Evolutionary conservation across 2,797 vertebrate species (phyloP), one percentile per base, ranked within the genome.

Genomic region (Distichodus sexfasciatus): DNA sequence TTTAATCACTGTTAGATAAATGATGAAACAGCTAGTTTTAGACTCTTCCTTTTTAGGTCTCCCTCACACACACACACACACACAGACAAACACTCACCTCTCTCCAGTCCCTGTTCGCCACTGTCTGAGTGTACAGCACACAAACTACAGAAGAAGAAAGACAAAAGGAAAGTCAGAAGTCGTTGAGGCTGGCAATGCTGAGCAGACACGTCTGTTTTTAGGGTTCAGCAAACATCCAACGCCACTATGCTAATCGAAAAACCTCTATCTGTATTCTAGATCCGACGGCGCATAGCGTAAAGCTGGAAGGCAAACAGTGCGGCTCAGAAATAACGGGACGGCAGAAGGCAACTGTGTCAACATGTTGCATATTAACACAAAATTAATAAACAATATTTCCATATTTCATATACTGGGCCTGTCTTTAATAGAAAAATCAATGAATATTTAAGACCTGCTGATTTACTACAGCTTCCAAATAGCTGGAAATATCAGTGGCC

Each of bases 91-190:
- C 31, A 82, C 94, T 93, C 92, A 99, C 96, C 95, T 99, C 97
- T 92, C 94, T 93, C 97, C 97, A 99, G 81, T 99, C 96, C 82
- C 94, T 94, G 89, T 92, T 96, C 81, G 93, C 94, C 79, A 97
- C 89, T 76, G 92, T 95, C 93, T 99, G 96, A 46, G 89, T 93
- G 86, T 98, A 99, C 77, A 99, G 92, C 84, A 98, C 94, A 82
- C 97, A 99, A 83, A 99, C 97, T 99, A 91, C 69, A 82, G 83
- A 78, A 23, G 70, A n/a, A 84, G 82, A 54, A 85, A 72, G 78
- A 55, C 58, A 83, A 65, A 62, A 57, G 48, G 55, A 24, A 78
- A 53, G 28, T 38, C 2, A 51, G 50, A 64, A 26, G 19, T 17
- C 60, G 28, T 8, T 12, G 24, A 59, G 19, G 46, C 31, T 15